These are phyloP conservation scores for Macrobrachium rosenbergii DNA, from an alignment of 1,140 invertebrate species.

Conservation along the genomic window DNA sequence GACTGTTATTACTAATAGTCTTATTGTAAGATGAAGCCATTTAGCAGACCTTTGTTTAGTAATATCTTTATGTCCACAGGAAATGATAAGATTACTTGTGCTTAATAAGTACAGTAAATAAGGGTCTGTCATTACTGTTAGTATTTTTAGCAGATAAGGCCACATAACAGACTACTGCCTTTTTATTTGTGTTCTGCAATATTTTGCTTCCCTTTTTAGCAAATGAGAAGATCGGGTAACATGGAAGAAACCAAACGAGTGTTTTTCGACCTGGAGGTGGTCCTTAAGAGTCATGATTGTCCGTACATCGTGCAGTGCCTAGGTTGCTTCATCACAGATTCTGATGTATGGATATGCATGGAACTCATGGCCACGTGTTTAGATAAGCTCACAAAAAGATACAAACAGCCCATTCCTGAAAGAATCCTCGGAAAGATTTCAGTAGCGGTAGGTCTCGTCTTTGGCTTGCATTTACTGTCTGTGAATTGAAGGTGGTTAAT, in stretches of 20 bases:
- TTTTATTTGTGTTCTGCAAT: conserved; percentile 45
- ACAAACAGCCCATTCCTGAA: conserved; percentile 94
- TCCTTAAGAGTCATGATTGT: conserved; percentile 96
- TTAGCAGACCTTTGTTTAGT: no score
- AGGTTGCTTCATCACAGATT: conserved; percentile 96
- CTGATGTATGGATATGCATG: conserved; percentile 80
- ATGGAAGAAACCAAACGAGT: conserved; percentile 97
- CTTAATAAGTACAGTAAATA: no score
- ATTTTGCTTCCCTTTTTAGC: conserved; percentile 73
- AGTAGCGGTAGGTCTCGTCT: conserved; percentile 82
- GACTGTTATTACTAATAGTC: no score
- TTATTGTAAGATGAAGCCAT: no score
- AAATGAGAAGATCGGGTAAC: conserved; percentile 98
- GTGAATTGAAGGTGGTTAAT: not conserved
- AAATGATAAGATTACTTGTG: no score
- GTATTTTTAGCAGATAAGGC: conserved; percentile 44
- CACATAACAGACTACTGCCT: conserved; percentile 28
- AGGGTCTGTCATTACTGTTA: no score
- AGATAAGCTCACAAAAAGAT: conserved; percentile 92
- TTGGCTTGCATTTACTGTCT: no score
- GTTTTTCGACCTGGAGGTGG: conserved; percentile 98
- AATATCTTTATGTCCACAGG: no score
- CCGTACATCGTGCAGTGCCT: conserved; percentile 97
- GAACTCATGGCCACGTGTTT: conserved; percentile 98
- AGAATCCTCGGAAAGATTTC: conserved; percentile 96